Percentiles rank a stretch among this genome's conserved stretches.
Conservation (phyloP, 2,113 vertebrate species). For the Ptyas mucosa region DNA sequence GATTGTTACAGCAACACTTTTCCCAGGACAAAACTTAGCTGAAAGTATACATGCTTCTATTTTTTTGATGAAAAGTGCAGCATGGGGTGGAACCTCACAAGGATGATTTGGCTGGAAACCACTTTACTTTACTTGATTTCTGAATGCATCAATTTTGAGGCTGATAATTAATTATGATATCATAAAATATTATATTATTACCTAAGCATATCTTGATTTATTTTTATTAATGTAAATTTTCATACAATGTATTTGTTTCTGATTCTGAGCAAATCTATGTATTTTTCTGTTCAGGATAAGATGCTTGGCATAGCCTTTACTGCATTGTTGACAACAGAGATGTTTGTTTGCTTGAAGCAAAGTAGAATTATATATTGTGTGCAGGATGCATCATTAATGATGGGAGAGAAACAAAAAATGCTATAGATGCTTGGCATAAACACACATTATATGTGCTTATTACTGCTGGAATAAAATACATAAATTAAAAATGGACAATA, state of each 20-base stretch:
- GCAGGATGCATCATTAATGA: not conserved
- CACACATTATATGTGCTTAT: not conserved
- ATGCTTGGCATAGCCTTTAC: not conserved
- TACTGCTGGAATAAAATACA: not conserved
- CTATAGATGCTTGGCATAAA: not conserved
- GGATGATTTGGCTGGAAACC: not conserved
- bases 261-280: not conserved
- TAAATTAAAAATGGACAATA: not conserved
- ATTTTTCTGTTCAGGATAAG: not conserved
- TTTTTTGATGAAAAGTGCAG: not conserved
- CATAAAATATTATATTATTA: not conserved
- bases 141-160: not conserved
- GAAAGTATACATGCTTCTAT: not conserved
- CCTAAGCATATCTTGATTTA: not conserved
- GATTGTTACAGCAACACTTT: not conserved
- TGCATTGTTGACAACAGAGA: not conserved
- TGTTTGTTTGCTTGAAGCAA: conserved; percentile 3
- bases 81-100: not conserved
- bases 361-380: not conserved
- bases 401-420: not conserved
- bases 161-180: not conserved
- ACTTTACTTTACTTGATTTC: not conserved
- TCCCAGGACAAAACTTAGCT: not conserved
- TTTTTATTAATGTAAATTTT: not conserved
- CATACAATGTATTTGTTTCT: not conserved